A percentile compares a stretch with the other conserved stretches of the same genome.
Evolutionary conservation across 2,113 vertebrate genomes (phyloP).

Genomic region (Benthochromis sp.): DNA sequence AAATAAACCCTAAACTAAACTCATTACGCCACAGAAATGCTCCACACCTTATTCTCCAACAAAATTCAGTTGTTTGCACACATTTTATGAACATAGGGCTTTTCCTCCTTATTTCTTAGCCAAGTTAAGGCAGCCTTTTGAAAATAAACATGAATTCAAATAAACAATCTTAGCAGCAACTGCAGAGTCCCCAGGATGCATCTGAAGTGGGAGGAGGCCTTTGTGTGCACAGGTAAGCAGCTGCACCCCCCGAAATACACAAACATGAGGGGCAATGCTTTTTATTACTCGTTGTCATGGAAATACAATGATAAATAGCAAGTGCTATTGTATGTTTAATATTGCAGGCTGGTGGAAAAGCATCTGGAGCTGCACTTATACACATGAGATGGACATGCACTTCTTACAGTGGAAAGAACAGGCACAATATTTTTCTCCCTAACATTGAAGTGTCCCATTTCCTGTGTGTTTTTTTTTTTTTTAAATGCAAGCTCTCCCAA

Average conservation of each 20-base stretch:
- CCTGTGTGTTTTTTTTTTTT: accelerated
- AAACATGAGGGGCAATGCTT: not conserved
- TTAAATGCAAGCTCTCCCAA: not conserved
- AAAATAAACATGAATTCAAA: not conserved
- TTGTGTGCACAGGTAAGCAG: not conserved
- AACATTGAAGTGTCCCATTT: not conserved
- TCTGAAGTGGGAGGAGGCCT: not conserved
- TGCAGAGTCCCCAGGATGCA: not conserved
- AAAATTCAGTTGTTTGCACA: not conserved
- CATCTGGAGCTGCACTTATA: not conserved
- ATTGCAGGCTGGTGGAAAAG: not conserved
- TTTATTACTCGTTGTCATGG: not conserved
- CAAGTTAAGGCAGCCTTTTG: not conserved
- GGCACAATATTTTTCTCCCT: not conserved
- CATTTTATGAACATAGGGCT: not conserved
- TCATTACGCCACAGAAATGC: not conserved
- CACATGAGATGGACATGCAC: not conserved
- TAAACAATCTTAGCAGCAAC: not conserved
- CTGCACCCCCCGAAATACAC: not conserved
- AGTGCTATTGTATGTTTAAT: not conserved
- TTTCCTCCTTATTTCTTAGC: not conserved
- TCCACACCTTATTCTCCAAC: not conserved
- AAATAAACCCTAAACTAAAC: not conserved
- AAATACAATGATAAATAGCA: not conserved
- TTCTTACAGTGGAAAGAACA: not conserved